Conservation (phyloP, 2,797 vertebrate genomes). For the Enteromius thamalakanensis region DNA sequence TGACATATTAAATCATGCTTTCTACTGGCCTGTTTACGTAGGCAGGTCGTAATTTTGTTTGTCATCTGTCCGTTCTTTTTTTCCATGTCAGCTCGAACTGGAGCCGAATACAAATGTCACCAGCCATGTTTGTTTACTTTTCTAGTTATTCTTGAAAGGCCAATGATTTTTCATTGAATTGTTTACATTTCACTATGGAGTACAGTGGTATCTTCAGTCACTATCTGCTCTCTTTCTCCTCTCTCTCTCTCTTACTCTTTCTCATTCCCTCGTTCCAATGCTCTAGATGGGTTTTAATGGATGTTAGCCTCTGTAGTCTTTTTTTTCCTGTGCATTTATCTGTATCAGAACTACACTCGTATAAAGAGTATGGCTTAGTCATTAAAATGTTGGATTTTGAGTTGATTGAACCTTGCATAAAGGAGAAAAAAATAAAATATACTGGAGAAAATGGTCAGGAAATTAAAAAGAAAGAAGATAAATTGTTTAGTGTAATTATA, state of each 20-base stretch:
- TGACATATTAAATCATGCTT: background rate
- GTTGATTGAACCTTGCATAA: constrained; percentile 78
- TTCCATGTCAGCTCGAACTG: background rate
- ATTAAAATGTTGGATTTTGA: constrained; percentile 77
- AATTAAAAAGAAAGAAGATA: constrained; percentile 70
- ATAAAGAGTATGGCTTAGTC: constrained; percentile 78
- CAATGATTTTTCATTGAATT: constrained; percentile 71
- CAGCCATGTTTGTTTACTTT: constrained; percentile 65
- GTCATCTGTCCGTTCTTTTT: constrained; percentile 2
- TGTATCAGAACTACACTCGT: constrained; percentile 74
- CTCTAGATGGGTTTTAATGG: constrained; percentile 74
- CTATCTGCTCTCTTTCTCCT: constrained; percentile 27
- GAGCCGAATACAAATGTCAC: constrained; percentile 51
- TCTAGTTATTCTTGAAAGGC: constrained; percentile 66
- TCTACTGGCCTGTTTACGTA: constrained; percentile 3
- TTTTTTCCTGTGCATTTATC: constrained; percentile 73
- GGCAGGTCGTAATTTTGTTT: background rate
- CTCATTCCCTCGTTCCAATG: constrained; percentile 70
- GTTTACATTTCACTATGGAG: constrained; percentile 74
- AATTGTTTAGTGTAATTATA: constrained; percentile 79
- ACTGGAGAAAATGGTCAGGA: constrained; percentile 71
- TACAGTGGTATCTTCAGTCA: constrained; percentile 22
- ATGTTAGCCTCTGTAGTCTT: constrained; percentile 75
- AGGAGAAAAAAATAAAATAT: constrained; percentile 58
- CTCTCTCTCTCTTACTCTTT: constrained; percentile 8